Conservation (phyloP, 2,797 vertebrate genomes). For the Peromyscus attwateri region DNA sequence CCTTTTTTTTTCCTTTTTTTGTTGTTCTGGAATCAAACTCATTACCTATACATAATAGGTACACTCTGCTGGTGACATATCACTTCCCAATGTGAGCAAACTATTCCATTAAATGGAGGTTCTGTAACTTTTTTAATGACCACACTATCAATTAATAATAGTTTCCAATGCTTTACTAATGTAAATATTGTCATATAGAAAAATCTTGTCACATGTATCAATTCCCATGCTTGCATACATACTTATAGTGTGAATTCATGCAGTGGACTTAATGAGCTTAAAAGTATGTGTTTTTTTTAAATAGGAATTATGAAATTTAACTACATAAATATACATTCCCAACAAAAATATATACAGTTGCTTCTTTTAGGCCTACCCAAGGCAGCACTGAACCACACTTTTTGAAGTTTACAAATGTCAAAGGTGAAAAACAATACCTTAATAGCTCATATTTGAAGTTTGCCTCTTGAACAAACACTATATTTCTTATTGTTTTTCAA, state of each 20-base stretch:
- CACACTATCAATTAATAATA: background rate
- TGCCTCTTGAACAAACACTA: background rate
- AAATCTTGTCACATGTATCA: background rate
- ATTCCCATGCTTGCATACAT: background rate
- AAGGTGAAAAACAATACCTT: background rate
- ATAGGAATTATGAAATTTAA: background rate
- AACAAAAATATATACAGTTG: background rate
- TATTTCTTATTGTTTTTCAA: background rate
- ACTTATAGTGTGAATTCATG: background rate
- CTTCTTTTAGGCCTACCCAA: background rate
- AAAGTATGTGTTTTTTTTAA: background rate
- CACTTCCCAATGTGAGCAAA: background rate
- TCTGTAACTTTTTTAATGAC: background rate
- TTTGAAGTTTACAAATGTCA: background rate
- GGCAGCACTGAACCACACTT: background rate
- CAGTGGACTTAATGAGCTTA: background rate
- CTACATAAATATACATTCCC: background rate
- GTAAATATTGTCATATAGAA: background rate
- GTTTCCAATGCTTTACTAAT: conserved; percentile 29
- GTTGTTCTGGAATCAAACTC: background rate
- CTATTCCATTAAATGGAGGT: background rate
- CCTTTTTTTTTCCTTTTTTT: too few relatives aligned
- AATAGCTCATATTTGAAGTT: conserved; percentile 14
- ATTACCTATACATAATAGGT: background rate
- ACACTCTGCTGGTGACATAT: background rate